Evolutionary conservation across 2,888 invertebrate genomes (phyloP).

Genomic region (Blera fallax): DNA sequence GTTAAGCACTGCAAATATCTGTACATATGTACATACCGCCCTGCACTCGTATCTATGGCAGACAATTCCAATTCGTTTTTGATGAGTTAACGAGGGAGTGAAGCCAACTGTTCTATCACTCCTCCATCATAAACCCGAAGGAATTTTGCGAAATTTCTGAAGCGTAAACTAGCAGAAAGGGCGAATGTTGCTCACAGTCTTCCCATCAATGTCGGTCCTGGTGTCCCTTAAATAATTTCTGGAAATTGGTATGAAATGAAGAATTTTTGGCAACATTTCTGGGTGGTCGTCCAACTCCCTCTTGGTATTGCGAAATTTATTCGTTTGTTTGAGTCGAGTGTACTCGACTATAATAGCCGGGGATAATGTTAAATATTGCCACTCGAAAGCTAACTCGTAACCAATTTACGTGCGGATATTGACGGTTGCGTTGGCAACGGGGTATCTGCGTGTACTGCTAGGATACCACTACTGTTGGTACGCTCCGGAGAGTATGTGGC

Average conservation of each 20-base stretch:
- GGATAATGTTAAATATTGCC: constrained; percentile 51
- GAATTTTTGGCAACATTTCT: not conserved
- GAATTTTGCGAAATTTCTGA: constrained; percentile 33
- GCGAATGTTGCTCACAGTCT: not conserved
- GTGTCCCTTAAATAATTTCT: constrained; percentile 24
- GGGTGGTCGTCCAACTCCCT: not conserved
- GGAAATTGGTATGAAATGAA: constrained; percentile 21
- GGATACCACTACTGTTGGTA: not conserved
- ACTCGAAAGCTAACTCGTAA: constrained; percentile 45
- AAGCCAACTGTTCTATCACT: not conserved
- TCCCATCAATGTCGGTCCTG: not conserved
- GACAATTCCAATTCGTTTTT: constrained; percentile 41
- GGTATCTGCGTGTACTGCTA: not conserved
- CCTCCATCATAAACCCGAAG: constrained; percentile 16
- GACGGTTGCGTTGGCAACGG: constrained; percentile 35
- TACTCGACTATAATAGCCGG: constrained; percentile 31
- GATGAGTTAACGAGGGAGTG: constrained; percentile 25
- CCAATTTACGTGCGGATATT: constrained; percentile 37
- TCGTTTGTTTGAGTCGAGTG: constrained; percentile 18
- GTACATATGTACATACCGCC: not conserved
- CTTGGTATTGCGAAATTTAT: not conserved
- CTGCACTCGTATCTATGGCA: constrained; percentile 40
- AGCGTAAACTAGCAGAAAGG: constrained; percentile 8
- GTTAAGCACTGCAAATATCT: not conserved
- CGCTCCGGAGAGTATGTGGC: no score